A percentile compares a stretch with the other conserved stretches of the same genome.
phyloP scores from a whole-genome alignment of 2,888 invertebrate genomes.

The Synanthedon vespiformis region DNA sequence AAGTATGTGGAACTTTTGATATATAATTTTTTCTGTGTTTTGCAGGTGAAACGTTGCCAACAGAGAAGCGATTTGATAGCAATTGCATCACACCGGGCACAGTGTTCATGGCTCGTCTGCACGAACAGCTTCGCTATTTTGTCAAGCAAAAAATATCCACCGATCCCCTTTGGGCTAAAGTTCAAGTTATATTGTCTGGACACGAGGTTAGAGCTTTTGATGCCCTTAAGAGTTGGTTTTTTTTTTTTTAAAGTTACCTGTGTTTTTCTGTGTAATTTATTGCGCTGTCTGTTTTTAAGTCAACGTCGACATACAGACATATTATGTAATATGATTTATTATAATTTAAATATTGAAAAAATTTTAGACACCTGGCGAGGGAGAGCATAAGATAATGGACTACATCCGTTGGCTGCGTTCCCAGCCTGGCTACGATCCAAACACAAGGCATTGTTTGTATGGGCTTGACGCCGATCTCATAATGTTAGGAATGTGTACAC shows the following conservation, averaged over 20 bases:
- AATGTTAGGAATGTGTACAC: conserved; percentile 94
- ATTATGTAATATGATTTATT: no score
- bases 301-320: no score
- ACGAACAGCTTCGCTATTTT: conserved; percentile 88
- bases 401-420: conserved; percentile 92
- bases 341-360: not conserved
- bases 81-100: conserved; percentile 99
- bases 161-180: conserved; percentile 89
- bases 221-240: no score
- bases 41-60: conserved; percentile 78
- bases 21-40: not conserved
- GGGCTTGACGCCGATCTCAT: conserved; percentile 98
- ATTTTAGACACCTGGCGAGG: conserved; percentile 90
- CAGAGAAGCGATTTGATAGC: conserved; percentile 90
- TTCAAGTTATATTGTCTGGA: conserved; percentile 89
- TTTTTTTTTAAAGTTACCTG: no score
- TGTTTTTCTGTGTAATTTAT: no score
- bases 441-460: conserved; percentile 96
- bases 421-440: conserved; percentile 86
- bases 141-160: conserved; percentile 85
- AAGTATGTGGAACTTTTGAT: not conserved
- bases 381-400: conserved; percentile 99
- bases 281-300: no score
- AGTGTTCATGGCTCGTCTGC: conserved; percentile 90
- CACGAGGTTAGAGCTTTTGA: conserved; percentile 77